phyloP scores from a whole-genome alignment of 1,140 invertebrate genomes.

The Drosophila quadrilineata region DNA sequence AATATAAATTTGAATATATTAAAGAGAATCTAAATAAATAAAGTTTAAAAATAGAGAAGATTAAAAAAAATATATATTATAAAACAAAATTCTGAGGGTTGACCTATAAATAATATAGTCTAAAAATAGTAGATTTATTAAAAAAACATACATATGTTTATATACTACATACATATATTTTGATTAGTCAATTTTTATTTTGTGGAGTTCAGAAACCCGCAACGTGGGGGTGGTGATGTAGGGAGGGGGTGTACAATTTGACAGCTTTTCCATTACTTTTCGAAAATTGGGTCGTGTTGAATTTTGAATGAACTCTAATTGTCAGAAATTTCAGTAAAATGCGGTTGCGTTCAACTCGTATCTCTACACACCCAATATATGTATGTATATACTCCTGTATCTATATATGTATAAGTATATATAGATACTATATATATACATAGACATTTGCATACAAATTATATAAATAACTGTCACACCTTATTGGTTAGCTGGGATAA shows the following conservation, averaged over 20 bases:
- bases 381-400: too few relatives aligned
- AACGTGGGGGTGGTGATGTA: not conserved
- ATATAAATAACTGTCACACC: not conserved
- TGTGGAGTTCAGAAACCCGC: not conserved
- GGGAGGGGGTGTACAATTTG: slow-evolving; percentile 13
- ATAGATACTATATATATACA: not conserved
- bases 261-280: slow-evolving; percentile 38
- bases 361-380: too few relatives aligned
- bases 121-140: too few relatives aligned
- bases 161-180: too few relatives aligned
- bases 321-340: slow-evolving; percentile 65
- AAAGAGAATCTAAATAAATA: too few relatives aligned
- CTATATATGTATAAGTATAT: not conserved
- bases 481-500: not conserved
- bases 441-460: not conserved
- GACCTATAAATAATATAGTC: too few relatives aligned
- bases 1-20: too few relatives aligned
- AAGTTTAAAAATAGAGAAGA: too few relatives aligned
- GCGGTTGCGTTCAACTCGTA: slow-evolving; percentile 17
- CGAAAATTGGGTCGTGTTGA: slow-evolving; percentile 62
- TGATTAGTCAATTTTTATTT: too few relatives aligned
- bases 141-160: too few relatives aligned
- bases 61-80: too few relatives aligned
- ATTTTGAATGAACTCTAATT: slow-evolving; percentile 71
- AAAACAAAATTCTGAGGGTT: too few relatives aligned